Evolutionary conservation across 2,113 vertebrate species (phyloP).

Genomic region (Notarius quadriscutis): DNA sequence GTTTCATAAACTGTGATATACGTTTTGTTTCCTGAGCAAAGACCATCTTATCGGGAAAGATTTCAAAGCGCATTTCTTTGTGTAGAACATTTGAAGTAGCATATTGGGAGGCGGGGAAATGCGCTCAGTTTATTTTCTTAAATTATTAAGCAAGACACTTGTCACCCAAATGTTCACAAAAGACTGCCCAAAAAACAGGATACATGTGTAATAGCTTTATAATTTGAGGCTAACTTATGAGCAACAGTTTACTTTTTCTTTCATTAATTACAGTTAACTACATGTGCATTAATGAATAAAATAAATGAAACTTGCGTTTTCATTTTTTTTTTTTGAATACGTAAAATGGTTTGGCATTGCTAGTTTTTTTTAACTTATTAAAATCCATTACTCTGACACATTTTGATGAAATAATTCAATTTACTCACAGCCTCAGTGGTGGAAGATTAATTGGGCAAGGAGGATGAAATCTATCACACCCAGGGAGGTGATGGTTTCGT

Average conservation of each 20-base stretch:
- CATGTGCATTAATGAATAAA: neutral
- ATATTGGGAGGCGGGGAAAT: neutral
- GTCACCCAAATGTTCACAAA: neutral
- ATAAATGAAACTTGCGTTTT: neutral
- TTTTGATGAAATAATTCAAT: constrained; percentile 54
- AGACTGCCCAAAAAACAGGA: neutral
- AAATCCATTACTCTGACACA: neutral
- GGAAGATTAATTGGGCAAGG: constrained; percentile 62
- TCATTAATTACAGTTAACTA: neutral
- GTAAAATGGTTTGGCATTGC: neutral
- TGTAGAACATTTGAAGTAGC: neutral
- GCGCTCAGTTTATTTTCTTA: neutral
- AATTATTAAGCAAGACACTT: neutral
- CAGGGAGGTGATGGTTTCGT: constrained; percentile 64
- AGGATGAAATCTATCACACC: constrained; percentile 58
- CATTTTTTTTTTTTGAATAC: neutral
- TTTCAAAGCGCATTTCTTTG: neutral
- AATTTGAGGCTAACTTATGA: neutral
- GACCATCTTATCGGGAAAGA: neutral
- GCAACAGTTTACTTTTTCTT: neutral
- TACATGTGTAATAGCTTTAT: neutral
- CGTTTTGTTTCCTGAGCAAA: neutral
- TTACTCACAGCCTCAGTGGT: constrained; percentile 49
- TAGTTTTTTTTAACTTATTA: neutral
- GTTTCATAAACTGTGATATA: constrained; percentile 7